Evolutionary conservation across 2,113 vertebrate species (phyloP), one percentile per base, ranked within the genome.

Genomic region (Carollia perspicillata): DNA sequence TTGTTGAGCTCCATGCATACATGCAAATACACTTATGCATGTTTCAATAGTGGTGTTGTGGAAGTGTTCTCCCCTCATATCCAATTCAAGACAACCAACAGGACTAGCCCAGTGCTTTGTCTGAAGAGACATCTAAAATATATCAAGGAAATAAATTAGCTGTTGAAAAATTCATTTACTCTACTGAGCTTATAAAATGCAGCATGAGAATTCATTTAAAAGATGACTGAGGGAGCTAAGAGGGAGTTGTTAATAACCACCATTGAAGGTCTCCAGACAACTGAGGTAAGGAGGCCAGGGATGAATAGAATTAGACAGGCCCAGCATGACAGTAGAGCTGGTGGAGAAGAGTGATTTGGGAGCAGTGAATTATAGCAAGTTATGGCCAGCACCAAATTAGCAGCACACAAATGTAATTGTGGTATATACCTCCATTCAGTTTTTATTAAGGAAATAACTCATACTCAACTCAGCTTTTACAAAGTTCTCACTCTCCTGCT

Each of bases 371-470:
- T n/a, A 44, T 63, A n/a, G 68, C 89, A 80, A 84, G 86, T 55
- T n/a, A 37, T 12, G n/a, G 63, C 55, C 35, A 84, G 72, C 78
- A 35, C 11, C 0, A 1, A 83, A 66, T 66, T 86, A 94, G 68
- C 40, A 90, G 49, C 51, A 51, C 42, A 84, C 58, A 77, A 94
- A n/a, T 84, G 88, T 51, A 78, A 47, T 94, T 65, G 44, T 44
- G 2, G 2, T 84, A 26, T 94, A 92, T 95, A 87, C 87, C 84
- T 94, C 40, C 92, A 89, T 86, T 97, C 92, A 92, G 87, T 89
- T 97, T 97, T 96, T 98, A 97, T 65, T 97, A 98, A 98, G 94
- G 80, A 98, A 98, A 96, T 95, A 72, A 94, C 80, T 97, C 71
- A 37, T 68, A 33, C 17, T 72, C 47, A 2, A 9, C 37, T 92